phyloP scores from a whole-genome alignment of 2,797 vertebrate genomes.

The Poliocrania exsul region DNA sequence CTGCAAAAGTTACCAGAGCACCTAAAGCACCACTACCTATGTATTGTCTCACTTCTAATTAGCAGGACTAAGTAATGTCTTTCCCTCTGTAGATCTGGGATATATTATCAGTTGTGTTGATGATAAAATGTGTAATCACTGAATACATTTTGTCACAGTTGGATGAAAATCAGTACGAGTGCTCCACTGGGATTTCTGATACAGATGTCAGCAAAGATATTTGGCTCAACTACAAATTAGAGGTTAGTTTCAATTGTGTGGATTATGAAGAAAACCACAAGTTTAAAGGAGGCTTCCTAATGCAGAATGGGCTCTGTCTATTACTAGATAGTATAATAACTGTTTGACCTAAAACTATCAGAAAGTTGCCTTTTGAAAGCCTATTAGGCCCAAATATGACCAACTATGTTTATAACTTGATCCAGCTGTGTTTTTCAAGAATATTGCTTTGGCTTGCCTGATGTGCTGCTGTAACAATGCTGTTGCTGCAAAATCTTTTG shows the following conservation, averaged over 20 bases:
- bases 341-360: not conserved
- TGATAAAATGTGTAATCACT: conserved; percentile 57
- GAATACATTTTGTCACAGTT: conserved; percentile 57
- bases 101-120: conserved; percentile 6
- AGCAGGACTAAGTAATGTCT: not conserved
- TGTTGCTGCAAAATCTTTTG: not conserved
- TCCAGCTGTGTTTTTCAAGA: not conserved
- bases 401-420: not conserved
- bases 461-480: not conserved
- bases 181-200: conserved; percentile 30
- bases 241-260: conserved; percentile 42
- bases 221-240: conserved; percentile 45
- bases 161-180: conserved; percentile 44
- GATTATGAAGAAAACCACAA: conserved; percentile 37
- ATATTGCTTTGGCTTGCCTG: not conserved
- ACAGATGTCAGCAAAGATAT: conserved; percentile 50
- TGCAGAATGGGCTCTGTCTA: not conserved
- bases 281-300: conserved; percentile 2
- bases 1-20: not conserved
- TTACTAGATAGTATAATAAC: not conserved
- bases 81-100: not conserved
- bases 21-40: not conserved
- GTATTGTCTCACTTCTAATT: not conserved
- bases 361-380: not conserved
- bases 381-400: not conserved